Conservation (phyloP, 2,888 invertebrate genomes). For the Tetramorium bicarinatum region DNA sequence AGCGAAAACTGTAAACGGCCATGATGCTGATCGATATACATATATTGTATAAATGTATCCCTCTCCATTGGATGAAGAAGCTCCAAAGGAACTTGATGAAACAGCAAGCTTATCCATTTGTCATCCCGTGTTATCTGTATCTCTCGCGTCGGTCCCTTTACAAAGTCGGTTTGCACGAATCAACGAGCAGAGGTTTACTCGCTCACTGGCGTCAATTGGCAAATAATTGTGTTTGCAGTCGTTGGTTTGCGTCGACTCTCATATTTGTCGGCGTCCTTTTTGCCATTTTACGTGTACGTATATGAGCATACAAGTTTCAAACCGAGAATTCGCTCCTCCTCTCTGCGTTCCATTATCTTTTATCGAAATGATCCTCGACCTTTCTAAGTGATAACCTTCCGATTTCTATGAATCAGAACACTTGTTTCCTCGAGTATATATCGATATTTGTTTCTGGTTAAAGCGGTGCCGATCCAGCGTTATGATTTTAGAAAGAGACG, state of each 20-base stretch:
- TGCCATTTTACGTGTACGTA: background rate
- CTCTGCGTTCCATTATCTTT: conserved; percentile 10
- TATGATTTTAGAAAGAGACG: conserved; percentile 51
- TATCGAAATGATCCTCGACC: conserved; percentile 70
- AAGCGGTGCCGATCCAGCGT: conserved; percentile 32
- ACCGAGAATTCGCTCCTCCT: background rate
- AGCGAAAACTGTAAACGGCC: background rate
- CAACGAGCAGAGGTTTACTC: conserved; percentile 70
- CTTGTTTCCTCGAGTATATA: conserved; percentile 38
- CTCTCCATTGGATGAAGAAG: too few relatives aligned
- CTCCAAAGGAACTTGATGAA: background rate
- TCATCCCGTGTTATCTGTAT: background rate
- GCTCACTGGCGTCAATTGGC: conserved; percentile 69
- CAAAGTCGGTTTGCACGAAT: conserved; percentile 55
- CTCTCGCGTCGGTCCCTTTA: conserved; percentile 53
- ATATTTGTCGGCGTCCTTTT: conserved; percentile 17
- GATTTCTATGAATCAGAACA: conserved; percentile 60
- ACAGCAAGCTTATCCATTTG: background rate
- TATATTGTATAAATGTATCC: background rate
- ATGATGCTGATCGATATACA: background rate
- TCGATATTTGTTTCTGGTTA: conserved; percentile 58
- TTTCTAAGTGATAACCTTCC: conserved; percentile 76
- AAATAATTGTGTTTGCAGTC: conserved; percentile 72
- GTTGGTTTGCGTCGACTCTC: conserved; percentile 63
- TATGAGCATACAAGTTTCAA: background rate